phyloP scores from a whole-genome alignment of 2,113 vertebrate species.

The Cynoglossus semilaevis region DNA sequence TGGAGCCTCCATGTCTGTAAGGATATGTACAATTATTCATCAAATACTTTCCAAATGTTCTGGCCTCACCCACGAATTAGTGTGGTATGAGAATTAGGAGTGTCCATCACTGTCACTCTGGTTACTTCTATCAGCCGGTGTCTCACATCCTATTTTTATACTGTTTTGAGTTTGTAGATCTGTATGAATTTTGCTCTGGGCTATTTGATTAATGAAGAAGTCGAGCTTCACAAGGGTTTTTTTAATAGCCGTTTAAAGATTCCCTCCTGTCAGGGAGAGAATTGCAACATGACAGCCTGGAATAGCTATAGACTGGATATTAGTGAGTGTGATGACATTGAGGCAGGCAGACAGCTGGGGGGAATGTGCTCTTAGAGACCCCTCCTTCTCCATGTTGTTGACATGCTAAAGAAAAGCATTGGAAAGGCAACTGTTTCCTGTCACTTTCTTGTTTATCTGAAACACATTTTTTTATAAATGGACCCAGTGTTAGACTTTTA shows the following conservation, averaged over 20 bases:
- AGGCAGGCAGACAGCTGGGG: constrained; percentile 64
- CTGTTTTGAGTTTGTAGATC: not conserved
- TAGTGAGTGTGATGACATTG: constrained; percentile 57
- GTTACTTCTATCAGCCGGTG: constrained; percentile 18
- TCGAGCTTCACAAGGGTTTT: constrained; percentile 6
- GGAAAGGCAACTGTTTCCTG: constrained; percentile 20
- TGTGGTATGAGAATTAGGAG: constrained; percentile 34
- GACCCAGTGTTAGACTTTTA: not conserved
- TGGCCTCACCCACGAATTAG: constrained; percentile 40
- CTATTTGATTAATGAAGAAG: constrained; percentile 15
- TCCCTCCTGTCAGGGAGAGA: constrained; percentile 5
- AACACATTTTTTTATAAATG: constrained; percentile 9
- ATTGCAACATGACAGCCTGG: constrained; percentile 1
- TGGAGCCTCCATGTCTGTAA: constrained; percentile 52
- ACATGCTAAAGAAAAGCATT: constrained; percentile 48
- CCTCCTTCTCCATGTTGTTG: constrained; percentile 50
- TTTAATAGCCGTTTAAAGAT: constrained; percentile 20
- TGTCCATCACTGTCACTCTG: constrained; percentile 44
- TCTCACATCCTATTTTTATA: not conserved
- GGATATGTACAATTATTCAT: constrained; percentile 43
- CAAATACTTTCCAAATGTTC: constrained; percentile 62
- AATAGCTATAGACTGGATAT: constrained; percentile 21
- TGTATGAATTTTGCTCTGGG: constrained; percentile 2
- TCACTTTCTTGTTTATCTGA: not conserved
- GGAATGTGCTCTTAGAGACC: constrained; percentile 27